Evolutionary conservation across 2,888 invertebrate genomes (phyloP).

Genomic region (Crepidodera aurea): DNA sequence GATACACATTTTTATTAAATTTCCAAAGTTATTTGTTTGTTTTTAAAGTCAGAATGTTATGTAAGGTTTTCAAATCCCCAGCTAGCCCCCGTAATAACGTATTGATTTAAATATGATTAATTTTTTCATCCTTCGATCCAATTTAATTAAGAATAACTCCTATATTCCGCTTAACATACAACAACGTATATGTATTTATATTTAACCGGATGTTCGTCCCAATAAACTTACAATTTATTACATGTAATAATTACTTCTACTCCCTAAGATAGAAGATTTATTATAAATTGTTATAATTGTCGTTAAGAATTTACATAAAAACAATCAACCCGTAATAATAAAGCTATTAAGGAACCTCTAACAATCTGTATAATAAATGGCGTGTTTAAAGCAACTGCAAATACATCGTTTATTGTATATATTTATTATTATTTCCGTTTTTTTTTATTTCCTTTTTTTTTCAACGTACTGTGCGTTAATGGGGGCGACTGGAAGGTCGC

Average conservation of each 20-base stretch:
- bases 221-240: slow-evolving; percentile 12
- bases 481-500: no score
- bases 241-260: slow-evolving; percentile 15
- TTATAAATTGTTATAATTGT: slow-evolving; percentile 1
- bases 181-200: neutral
- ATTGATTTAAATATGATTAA: no score
- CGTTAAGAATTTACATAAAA: slow-evolving; percentile 16
- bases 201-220: neutral
- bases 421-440: slow-evolving; percentile 19
- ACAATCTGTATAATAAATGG: slow-evolving; percentile 26
- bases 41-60: no score
- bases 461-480: neutral
- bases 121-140: no score
- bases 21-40: no score
- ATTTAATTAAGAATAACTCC: no score
- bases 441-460: neutral
- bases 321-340: slow-evolving; percentile 19
- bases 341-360: slow-evolving; percentile 16
- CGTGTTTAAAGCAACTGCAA: slow-evolving; percentile 21
- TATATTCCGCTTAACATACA: neutral
- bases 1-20: no score
- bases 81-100: no score
- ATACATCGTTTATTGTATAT: neutral
- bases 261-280: neutral
- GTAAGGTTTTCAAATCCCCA: no score